Conservation (phyloP, 1,140 invertebrate genomes). For the Saccostrea echinata region DNA sequence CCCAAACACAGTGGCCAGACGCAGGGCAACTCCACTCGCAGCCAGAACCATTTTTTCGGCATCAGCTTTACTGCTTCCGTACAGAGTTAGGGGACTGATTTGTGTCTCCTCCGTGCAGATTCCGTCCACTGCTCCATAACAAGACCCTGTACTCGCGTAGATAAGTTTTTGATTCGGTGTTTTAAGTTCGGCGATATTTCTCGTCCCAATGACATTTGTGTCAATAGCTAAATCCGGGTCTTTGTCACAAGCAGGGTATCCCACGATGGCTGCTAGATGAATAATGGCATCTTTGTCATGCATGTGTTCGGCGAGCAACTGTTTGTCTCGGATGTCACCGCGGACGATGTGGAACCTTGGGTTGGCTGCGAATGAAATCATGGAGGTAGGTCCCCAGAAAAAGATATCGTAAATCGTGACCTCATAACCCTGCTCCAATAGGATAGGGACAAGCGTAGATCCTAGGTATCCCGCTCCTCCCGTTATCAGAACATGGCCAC, state of each 20-base stretch:
- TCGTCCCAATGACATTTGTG: slow-evolving; percentile 70
- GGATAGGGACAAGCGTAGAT: slow-evolving; percentile 70
- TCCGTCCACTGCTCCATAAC: slow-evolving; percentile 73
- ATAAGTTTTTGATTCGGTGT: slow-evolving; percentile 67
- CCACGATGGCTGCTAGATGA: slow-evolving; percentile 74
- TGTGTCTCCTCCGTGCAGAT: slow-evolving; percentile 72
- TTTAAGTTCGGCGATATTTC: slow-evolving; percentile 67
- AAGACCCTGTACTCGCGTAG: slow-evolving; percentile 75
- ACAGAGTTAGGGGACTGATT: slow-evolving; percentile 72
- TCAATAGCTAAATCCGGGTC: slow-evolving; percentile 66
- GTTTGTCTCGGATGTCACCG: slow-evolving; percentile 68
- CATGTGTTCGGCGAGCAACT: slow-evolving; percentile 63
- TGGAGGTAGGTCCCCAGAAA: slow-evolving; percentile 68
- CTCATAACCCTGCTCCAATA: slow-evolving; percentile 70
- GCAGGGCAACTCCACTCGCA: slow-evolving; percentile 68
- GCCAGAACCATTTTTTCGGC: slow-evolving; percentile 68
- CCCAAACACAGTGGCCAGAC: slow-evolving; percentile 75
- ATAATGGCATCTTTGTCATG: slow-evolving; percentile 66
- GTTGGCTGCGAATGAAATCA: slow-evolving; percentile 64
- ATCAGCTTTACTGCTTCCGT: slow-evolving; percentile 72
- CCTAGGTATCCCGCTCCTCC: slow-evolving; percentile 75
- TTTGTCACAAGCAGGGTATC: slow-evolving; percentile 76
- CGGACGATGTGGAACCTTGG: slow-evolving; percentile 65
- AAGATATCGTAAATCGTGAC: slow-evolving; percentile 73
- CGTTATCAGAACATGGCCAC: slow-evolving; percentile 65